Base-by-base conservation (phyloP, 2,888 invertebrate species). In the Callyntrura sp. region DNA sequence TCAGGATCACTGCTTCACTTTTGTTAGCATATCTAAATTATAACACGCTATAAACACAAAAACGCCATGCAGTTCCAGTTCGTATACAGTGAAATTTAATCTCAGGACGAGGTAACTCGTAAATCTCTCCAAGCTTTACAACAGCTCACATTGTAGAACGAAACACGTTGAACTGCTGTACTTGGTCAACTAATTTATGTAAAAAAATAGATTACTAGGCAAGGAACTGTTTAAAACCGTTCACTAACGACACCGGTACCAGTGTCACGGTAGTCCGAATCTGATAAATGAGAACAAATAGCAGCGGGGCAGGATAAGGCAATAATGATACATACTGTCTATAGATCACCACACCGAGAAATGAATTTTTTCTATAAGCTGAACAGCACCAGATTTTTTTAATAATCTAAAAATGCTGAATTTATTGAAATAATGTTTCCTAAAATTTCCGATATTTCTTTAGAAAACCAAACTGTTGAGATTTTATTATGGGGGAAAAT, bases 31-130 rank as follows among this genome's bases (percentile, higher is more conserved):
- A 11, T 6, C 12, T 65, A 28, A 28, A 65, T n/a, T n/a, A n/a
- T n/a, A n/a, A n/a, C n/a, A n/a, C n/a, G n/a, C n/a, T n/a, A n/a
- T n/a, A n/a, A n/a, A n/a, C n/a, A n/a, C n/a, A n/a, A n/a, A n/a
- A n/a, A n/a, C n/a, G n/a, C n/a, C n/a, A n/a, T n/a, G n/a, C n/a
- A n/a, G n/a, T n/a, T n/a, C n/a, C n/a, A n/a, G n/a, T n/a, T n/a
- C n/a, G n/a, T n/a, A 65, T 25, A 73, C 20, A 48, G 4, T 68
- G 17, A 48, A 20, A 17, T 48, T 9, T n/a, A 79, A 79, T 79
- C 78, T 79, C 78, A 79, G 35, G 28, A 9, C 12, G 78, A 57
- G 78, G 78, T 28, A 79, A 79, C 78, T 79, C 78, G 1, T n/a
- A 57, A 4, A 55, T 2, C 35, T 25, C n/a, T 17, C 78, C 55